Evolutionary conservation across 1,140 invertebrate species (phyloP).

Genomic region (Pemphigus obesinymphae): DNA sequence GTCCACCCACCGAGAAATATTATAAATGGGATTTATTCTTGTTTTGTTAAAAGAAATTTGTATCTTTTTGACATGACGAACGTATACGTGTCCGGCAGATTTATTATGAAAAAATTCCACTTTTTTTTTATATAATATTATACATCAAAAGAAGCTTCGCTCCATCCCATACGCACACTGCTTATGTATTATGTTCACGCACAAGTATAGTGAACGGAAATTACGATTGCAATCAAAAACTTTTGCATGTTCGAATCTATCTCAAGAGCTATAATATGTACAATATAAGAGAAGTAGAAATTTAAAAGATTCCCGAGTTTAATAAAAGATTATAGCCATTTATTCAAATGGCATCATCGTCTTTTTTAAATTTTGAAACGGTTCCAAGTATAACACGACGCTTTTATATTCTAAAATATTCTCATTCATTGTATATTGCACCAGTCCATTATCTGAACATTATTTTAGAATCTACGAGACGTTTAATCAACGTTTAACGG

Average conservation of each 20-base stretch:
- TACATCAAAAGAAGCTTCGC: not conserved
- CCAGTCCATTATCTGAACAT: not conserved
- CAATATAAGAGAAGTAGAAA: no score
- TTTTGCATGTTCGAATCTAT: not conserved
- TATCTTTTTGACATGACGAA: no score
- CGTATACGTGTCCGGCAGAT: not conserved
- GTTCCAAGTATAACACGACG: not conserved
- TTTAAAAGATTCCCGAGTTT: not conserved
- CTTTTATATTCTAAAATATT: not conserved
- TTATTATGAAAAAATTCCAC: not conserved
- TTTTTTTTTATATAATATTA: not conserved
- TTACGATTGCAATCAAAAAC: not conserved
- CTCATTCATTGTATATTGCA: not conserved
- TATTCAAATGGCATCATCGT: not conserved
- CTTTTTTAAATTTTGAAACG: not conserved
- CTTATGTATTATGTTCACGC: no score
- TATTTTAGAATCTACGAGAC: no score
- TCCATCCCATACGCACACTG: no score
- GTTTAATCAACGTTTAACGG: not conserved
- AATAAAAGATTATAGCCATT: not conserved
- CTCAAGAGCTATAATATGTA: no score
- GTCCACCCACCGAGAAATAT: no score
- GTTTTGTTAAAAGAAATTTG: no score
- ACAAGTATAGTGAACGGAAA: not conserved
- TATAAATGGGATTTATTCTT: no score